phyloP scores from a whole-genome alignment of 2,888 invertebrate species.

The Nasonia oneida region DNA sequence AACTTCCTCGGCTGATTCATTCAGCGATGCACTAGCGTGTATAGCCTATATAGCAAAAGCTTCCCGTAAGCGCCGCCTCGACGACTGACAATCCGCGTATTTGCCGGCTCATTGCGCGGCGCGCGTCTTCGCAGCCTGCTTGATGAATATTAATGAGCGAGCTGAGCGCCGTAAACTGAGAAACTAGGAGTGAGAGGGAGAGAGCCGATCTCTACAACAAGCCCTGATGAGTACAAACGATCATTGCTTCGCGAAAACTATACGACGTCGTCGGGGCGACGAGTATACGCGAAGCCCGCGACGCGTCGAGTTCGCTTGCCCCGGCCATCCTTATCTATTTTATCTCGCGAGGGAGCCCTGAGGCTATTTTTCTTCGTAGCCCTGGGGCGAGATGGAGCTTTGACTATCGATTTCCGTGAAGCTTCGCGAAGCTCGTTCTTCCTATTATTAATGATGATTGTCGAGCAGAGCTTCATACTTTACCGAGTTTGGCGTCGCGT shows the following conservation, averaged over 20 bases:
- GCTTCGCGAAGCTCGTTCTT: slow-evolving; percentile 41
- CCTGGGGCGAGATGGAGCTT: neutral
- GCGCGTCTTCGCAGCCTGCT: neutral
- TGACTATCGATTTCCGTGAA: slow-evolving; percentile 19
- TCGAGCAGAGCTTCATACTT: slow-evolving; percentile 1
- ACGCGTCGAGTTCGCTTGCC: slow-evolving; percentile 10
- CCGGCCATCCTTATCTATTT: slow-evolving; percentile 18
- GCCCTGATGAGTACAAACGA: slow-evolving; percentile 54
- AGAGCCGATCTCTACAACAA: slow-evolving; percentile 6
- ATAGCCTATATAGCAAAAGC: neutral
- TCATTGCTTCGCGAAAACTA: slow-evolving; percentile 8
- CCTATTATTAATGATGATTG: slow-evolving; percentile 12
- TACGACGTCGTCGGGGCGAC: neutral
- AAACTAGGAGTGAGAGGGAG: neutral
- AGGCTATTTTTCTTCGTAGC: slow-evolving; percentile 37
- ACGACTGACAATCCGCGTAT: slow-evolving; percentile 3
- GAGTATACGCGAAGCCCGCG: neutral
- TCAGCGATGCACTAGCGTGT: neutral
- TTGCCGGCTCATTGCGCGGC: neutral
- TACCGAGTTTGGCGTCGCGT: neutral
- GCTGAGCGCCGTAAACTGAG: neutral
- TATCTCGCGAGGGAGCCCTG: neutral
- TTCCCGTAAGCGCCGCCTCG: neutral
- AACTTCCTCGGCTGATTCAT: neutral
- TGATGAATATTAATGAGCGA: slow-evolving; percentile 54